A percentile compares a stretch with the other conserved stretches of the same genome.
These are phyloP conservation scores for Himalopsyche tibetana DNA, from an alignment of 2,888 invertebrate genomes.

Conservation along the genomic window DNA sequence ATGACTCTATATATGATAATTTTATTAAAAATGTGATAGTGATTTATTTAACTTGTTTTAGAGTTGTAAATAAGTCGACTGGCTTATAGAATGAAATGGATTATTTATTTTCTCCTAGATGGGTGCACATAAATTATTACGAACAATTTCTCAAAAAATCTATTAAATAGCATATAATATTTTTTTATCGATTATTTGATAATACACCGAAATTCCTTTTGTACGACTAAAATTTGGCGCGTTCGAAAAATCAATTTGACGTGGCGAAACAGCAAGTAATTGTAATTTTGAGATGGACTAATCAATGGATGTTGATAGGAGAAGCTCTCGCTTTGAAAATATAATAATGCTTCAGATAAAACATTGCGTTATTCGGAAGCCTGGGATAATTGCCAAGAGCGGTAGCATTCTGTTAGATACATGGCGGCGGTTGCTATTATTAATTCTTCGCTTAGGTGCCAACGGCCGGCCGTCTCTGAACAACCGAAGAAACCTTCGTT, in stretches of 20 bases:
- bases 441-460: constrained; percentile 60
- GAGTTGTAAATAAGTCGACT: too few relatives aligned
- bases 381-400: constrained; percentile 62
- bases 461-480: constrained; percentile 49
- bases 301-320: constrained; percentile 2
- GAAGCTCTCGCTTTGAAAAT: not conserved
- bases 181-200: too few relatives aligned
- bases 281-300: not conserved
- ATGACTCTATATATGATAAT: too few relatives aligned
- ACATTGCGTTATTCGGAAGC: constrained; percentile 61
- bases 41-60: too few relatives aligned
- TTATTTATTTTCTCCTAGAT: too few relatives aligned
- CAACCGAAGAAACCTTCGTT: constrained; percentile 55
- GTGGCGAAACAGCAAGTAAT: not conserved
- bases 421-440: constrained; percentile 56
- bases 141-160: too few relatives aligned
- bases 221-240: not conserved
- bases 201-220: not conserved
- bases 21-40: too few relatives aligned
- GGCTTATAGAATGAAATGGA: too few relatives aligned
- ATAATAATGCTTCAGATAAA: constrained; percentile 42
- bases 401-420: constrained; percentile 52
- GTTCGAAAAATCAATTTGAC: not conserved
- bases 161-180: too few relatives aligned
- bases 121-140: too few relatives aligned